A percentile compares a stretch with the other conserved stretches of the same genome.
These are phyloP conservation scores for Bujurquina vittata DNA, from an alignment of 2,113 vertebrate genomes.

Conservation along the genomic window DNA sequence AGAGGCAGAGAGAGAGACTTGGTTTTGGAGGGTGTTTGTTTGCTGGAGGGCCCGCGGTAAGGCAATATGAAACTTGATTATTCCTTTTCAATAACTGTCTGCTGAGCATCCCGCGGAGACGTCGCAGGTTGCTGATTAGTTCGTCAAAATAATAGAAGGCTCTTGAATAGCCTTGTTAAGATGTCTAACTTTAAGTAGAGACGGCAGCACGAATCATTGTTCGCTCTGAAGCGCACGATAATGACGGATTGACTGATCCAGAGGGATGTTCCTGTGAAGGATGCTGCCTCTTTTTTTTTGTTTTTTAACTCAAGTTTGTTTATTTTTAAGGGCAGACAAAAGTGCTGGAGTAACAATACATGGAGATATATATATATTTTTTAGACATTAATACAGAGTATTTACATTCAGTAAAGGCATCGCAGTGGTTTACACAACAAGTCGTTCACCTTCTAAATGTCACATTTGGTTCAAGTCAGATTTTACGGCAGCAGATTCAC, in stretches of 20 bases:
- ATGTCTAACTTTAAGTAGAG: conserved; percentile 52
- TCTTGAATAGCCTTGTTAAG: conserved; percentile 60
- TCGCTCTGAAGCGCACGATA: conserved; percentile 25
- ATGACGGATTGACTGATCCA: conserved; percentile 48
- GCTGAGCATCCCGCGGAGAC: conserved; percentile 50
- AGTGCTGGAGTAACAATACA: conserved; percentile 65
- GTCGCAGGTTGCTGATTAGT: conserved; percentile 57
- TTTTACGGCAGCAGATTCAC: background rate
- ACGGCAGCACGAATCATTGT: conserved; percentile 23
- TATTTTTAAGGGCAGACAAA: conserved; percentile 64
- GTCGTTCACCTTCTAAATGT: background rate
- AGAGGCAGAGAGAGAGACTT: conserved; percentile 11
- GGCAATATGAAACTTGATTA: conserved; percentile 71
- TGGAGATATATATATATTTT: conserved; percentile 27
- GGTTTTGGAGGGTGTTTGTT: conserved; percentile 47
- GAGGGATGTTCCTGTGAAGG: background rate
- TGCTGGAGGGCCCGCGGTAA: conserved; percentile 44
- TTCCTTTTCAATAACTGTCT: conserved; percentile 70
- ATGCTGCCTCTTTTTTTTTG: conserved; percentile 1
- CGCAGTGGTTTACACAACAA: conserved; percentile 8
- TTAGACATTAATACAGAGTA: conserved; percentile 54
- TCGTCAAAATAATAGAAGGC: conserved; percentile 48
- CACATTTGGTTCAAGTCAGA: background rate
- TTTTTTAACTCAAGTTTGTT: conserved; percentile 51
- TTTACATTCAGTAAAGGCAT: conserved; percentile 54